phyloP scores from a whole-genome alignment of 2,797 vertebrate genomes.

The Meriones psammophilus region DNA sequence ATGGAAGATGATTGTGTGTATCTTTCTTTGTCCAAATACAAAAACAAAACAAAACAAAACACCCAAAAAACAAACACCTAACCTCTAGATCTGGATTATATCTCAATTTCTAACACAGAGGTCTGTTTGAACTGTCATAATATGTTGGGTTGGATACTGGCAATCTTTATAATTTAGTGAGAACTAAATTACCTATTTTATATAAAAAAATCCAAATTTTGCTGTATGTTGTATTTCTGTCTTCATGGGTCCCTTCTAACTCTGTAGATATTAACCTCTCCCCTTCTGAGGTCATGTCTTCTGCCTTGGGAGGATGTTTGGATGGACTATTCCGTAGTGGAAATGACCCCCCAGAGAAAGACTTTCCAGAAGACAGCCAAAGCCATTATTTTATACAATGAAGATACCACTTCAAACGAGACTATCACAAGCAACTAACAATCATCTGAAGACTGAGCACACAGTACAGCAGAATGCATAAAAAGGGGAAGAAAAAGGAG shows the following conservation, averaged over 20 bases:
- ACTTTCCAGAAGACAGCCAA: neutral
- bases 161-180: neutral
- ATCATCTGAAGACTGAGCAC: neutral
- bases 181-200: neutral
- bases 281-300: conserved; percentile 25
- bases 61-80: too few species aligned
- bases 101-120: neutral
- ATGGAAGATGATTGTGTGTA: neutral
- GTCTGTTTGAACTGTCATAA: neutral
- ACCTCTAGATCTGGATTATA: conserved; percentile 1
- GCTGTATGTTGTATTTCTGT: neutral
- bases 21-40: neutral
- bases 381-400: neutral
- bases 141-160: neutral
- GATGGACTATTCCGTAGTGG: neutral
- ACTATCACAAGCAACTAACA: neutral
- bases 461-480: neutral
- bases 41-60: too few species aligned
- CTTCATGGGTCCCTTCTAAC: neutral
- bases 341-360: conserved; percentile 25
- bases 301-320: conserved; percentile 44
- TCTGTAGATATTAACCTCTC: neutral
- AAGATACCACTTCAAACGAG: neutral
- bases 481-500: neutral
- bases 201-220: neutral